These are phyloP conservation scores for Gadus chalcogrammus DNA, from an alignment of 2,113 vertebrate genomes.

Conservation along the genomic window DNA sequence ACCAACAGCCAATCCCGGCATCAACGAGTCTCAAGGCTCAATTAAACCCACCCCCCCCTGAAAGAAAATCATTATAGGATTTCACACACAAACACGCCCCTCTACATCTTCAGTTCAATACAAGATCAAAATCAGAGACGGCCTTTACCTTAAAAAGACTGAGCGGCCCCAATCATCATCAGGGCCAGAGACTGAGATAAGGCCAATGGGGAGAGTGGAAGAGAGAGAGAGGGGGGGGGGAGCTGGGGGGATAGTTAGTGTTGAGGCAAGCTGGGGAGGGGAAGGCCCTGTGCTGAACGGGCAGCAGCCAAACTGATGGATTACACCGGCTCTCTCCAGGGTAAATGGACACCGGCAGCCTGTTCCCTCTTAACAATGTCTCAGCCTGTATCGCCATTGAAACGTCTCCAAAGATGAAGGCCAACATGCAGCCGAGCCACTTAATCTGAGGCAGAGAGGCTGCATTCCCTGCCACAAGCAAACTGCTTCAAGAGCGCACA, in stretches of 20 bases:
- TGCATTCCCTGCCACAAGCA: conserved; percentile 52
- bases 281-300: conserved; percentile 48
- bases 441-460: conserved; percentile 61
- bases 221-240: conserved; percentile 8
- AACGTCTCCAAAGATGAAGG: conserved; percentile 71
- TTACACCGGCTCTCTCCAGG: conserved; percentile 67
- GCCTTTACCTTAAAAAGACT: conserved; percentile 26
- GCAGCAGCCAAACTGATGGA: conserved; percentile 70
- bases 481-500: conserved; percentile 40
- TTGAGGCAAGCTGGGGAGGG: conserved; percentile 45
- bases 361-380: conserved; percentile 64
- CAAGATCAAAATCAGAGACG: conserved; percentile 14
- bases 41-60: too few species aligned
- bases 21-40: too few species aligned
- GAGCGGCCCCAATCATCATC: neutral
- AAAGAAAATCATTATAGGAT: too few species aligned
- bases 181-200: neutral
- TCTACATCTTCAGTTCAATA: too few species aligned
- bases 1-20: conserved; percentile 2
- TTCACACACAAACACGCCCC: too few species aligned
- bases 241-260: conserved; percentile 47
- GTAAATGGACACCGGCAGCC: conserved; percentile 67
- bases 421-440: conserved; percentile 66
- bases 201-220: neutral
- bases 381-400: conserved; percentile 71